A percentile compares a stretch with the other conserved stretches of the same genome.
Evolutionary conservation across 2,797 vertebrate species (phyloP).

Genomic region (Muscicapa striata): DNA sequence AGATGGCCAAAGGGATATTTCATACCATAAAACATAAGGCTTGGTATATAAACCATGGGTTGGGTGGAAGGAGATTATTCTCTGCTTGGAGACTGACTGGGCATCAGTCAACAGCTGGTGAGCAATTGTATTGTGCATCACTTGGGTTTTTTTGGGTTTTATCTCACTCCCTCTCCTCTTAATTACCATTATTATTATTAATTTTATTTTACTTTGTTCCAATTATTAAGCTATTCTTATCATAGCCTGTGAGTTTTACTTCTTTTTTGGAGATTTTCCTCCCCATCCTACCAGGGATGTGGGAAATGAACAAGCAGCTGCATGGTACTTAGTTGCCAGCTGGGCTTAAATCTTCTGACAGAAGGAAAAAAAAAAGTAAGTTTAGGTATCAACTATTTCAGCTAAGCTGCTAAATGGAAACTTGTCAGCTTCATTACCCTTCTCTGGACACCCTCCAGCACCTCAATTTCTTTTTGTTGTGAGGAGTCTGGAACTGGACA

Average conservation of each 20-base stretch:
- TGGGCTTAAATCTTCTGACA: background rate
- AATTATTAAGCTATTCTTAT: background rate
- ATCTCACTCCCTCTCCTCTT: background rate
- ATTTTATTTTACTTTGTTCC: background rate
- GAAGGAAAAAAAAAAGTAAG: background rate
- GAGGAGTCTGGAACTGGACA: background rate
- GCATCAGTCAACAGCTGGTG: accelerated
- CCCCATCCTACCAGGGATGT: background rate
- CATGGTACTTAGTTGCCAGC: background rate
- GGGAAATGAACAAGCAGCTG: background rate
- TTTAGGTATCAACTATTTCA: background rate
- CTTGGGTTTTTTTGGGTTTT: background rate
- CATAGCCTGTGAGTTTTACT: background rate
- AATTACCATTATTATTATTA: too few relatives aligned
- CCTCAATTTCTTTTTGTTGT: background rate
- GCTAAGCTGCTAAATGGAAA: background rate
- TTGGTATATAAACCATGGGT: background rate
- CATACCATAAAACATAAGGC: background rate
- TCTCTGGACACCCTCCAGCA: background rate
- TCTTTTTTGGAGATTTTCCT: background rate
- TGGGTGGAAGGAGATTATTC: background rate
- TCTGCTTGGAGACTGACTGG: background rate
- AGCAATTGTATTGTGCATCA: background rate
- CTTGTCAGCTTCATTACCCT: background rate
- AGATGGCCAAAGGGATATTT: background rate